Percentiles rank a stretch among this genome's conserved stretches.
Evolutionary conservation across 2,888 invertebrate genomes (phyloP).

Genomic region (Tupiocoris notatus): DNA sequence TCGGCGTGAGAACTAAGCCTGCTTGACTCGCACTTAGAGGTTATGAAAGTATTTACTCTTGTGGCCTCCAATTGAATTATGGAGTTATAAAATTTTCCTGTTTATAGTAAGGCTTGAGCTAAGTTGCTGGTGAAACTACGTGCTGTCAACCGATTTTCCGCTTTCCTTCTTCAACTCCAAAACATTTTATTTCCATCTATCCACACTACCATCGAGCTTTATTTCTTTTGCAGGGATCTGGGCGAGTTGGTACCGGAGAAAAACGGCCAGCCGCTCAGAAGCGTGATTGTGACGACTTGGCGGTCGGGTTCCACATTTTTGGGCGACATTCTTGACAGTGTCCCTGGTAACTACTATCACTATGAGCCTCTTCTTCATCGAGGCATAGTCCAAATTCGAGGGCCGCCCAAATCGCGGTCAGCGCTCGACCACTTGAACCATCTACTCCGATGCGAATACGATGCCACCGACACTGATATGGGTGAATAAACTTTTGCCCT

Average conservation of each 20-base stretch:
- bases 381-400: slow-evolving; percentile 78
- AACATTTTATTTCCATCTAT: too few relatives aligned
- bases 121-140: too few relatives aligned
- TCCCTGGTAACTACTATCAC: slow-evolving; percentile 85
- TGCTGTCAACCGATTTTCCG: too few relatives aligned
- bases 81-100: too few relatives aligned
- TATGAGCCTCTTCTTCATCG: slow-evolving; percentile 84
- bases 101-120: too few relatives aligned
- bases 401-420: slow-evolving; percentile 66
- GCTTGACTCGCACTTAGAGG: too few relatives aligned
- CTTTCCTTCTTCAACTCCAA: too few relatives aligned
- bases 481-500: too few relatives aligned
- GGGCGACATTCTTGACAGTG: slow-evolving; percentile 77
- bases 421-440: slow-evolving; percentile 69
- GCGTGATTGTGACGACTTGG: slow-evolving; percentile 83
- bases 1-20: too few relatives aligned
- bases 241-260: slow-evolving; percentile 68
- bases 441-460: slow-evolving; percentile 75
- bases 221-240: slow-evolving; percentile 56
- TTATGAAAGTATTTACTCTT: too few relatives aligned
- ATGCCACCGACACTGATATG: slow-evolving; percentile 57
- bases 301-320: slow-evolving; percentile 87
- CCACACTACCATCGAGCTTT: too few relatives aligned
- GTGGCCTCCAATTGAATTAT: too few relatives aligned
- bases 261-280: slow-evolving; percentile 71